phyloP scores from a whole-genome alignment of 2,797 vertebrate species.

The Sardinella longiceps region DNA sequence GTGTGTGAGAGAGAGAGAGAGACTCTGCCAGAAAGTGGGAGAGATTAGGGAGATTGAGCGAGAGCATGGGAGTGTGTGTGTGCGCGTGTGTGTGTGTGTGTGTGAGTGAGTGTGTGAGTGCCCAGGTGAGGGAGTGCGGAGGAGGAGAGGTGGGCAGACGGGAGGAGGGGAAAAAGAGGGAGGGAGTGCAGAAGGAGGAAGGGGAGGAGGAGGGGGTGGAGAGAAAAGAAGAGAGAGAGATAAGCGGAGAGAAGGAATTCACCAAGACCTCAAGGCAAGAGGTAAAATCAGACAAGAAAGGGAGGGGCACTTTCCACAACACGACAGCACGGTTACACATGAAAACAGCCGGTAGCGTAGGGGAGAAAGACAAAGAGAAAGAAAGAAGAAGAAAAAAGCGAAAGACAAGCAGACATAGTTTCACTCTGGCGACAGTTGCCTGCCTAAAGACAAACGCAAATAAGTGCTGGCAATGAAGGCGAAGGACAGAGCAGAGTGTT shows the following conservation, averaged over 20 bases:
- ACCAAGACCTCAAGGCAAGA: constrained; percentile 23
- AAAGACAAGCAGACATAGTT: constrained; percentile 39
- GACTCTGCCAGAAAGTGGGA: constrained; percentile 60
- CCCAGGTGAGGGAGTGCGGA: not conserved
- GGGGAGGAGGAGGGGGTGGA: constrained; percentile 27
- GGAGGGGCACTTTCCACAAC: not conserved
- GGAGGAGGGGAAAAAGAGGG: not conserved
- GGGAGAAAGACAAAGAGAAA: not conserved
- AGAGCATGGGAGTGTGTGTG: not conserved
- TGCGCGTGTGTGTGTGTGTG: too few relatives aligned
- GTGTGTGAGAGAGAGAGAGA: constrained; percentile 33
- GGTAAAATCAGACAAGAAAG: not conserved
- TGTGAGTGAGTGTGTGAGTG: not conserved
- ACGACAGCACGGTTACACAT: not conserved
- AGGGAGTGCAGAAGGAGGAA: not conserved
- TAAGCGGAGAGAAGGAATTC: constrained; percentile 9
- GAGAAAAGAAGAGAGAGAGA: constrained; percentile 31
- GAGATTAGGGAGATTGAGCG: constrained; percentile 43
- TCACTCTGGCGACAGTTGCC: constrained; percentile 9
- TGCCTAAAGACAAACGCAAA: not conserved
- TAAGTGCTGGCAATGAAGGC: constrained; percentile 5
- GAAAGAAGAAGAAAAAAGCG: constrained; percentile 22
- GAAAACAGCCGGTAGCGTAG: not conserved
- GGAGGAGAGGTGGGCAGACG: not conserved
- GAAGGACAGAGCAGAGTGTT: not conserved